Percentiles rank a stretch among this genome's conserved stretches.
phyloP scores from a whole-genome alignment of 2,113 vertebrate species.

The Aldabrachelys gigantea region DNA sequence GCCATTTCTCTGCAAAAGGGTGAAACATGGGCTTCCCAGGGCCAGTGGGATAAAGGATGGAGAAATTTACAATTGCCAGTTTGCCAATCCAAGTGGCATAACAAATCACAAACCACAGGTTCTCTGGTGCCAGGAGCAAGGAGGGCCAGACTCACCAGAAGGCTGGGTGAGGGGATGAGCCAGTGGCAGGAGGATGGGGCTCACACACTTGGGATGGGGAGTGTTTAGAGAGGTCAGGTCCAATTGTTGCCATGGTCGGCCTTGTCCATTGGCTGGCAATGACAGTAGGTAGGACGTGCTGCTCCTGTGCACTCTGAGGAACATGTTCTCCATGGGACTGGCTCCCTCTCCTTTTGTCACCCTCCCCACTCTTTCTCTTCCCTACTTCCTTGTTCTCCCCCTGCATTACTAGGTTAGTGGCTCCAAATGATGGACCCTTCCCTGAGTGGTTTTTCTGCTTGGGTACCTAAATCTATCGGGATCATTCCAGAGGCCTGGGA shows the following conservation, averaged over 20 bases:
- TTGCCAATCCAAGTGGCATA: background rate
- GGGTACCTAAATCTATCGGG: background rate
- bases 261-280: background rate
- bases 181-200: background rate
- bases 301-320: background rate
- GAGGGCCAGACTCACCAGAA: background rate
- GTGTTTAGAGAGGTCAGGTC: background rate
- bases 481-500: background rate
- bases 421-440: background rate
- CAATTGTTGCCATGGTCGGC: background rate
- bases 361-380: background rate
- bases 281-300: background rate
- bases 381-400: background rate
- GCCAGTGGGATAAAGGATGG: background rate
- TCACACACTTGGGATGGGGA: too few species aligned
- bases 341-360: background rate
- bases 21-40: background rate
- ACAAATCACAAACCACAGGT: background rate
- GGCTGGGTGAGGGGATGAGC: background rate
- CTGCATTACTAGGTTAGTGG: fast-evolving
- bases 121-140: background rate
- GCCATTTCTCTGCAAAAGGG: background rate
- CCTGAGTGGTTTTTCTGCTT: background rate
- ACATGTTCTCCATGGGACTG: background rate
- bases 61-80: background rate